Conservation (phyloP, 2,888 invertebrate genomes). For the Oeneis ivallda region DNA sequence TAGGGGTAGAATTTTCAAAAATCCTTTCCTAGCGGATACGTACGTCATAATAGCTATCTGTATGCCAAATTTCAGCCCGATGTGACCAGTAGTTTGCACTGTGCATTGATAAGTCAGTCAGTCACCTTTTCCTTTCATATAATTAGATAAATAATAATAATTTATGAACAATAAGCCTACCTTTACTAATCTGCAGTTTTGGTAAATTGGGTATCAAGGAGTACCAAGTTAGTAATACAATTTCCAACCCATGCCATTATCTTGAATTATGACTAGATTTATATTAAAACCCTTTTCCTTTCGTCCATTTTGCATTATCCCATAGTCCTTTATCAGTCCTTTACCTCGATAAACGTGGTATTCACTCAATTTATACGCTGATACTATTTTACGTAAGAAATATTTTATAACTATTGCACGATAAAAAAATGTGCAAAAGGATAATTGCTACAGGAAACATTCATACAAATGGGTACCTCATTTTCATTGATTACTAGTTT, state of each 20-base stretch:
- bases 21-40: too few relatives aligned
- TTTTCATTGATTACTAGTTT: too few relatives aligned
- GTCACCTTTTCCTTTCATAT: too few relatives aligned
- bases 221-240: conserved; percentile 4
- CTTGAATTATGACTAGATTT: conserved; percentile 13
- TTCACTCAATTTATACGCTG: conserved; percentile 8
- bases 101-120: too few relatives aligned
- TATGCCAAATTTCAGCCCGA: too few relatives aligned
- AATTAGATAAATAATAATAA: too few relatives aligned
- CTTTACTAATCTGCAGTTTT: not conserved
- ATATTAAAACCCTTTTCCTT: conserved; percentile 13
- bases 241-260: not conserved
- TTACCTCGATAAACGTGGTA: conserved; percentile 4
- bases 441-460: too few relatives aligned
- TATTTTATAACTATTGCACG: not conserved
- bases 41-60: too few relatives aligned
- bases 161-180: not conserved
- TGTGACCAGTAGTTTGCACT: too few relatives aligned
- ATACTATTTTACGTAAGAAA: conserved; percentile 15
- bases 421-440: too few relatives aligned
- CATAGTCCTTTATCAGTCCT: conserved; percentile 3
- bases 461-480: too few relatives aligned
- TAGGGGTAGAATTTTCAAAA: too few relatives aligned
- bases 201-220: not conserved
- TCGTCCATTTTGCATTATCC: conserved; percentile 6